Evolutionary conservation across 1,140 invertebrate genomes (phyloP).

Genomic region (Magallana angulata): DNA sequence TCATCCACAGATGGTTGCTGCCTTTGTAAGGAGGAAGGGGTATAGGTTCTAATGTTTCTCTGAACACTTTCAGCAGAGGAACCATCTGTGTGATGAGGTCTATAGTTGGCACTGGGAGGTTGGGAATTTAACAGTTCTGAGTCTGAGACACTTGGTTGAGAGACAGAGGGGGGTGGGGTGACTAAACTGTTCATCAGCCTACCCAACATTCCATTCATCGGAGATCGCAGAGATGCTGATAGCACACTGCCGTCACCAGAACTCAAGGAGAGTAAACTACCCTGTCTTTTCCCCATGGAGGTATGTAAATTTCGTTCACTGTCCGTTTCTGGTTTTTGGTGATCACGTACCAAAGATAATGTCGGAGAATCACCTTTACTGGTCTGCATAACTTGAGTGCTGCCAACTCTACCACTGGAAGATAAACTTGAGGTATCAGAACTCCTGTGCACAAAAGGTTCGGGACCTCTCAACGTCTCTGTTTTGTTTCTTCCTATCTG

Average conservation of each 20-base stretch:
- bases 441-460: not conserved
- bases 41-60: not conserved
- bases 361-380: not conserved
- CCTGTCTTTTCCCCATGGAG: not conserved
- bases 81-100: constrained; percentile 12
- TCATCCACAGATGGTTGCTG: not conserved
- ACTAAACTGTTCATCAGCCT: constrained; percentile 15
- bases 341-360: not conserved
- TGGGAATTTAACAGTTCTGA: constrained; percentile 28
- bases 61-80: constrained; percentile 32
- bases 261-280: not conserved
- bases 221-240: not conserved
- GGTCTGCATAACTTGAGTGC: not conserved
- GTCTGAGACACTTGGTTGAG: constrained; percentile 24
- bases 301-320: not conserved
- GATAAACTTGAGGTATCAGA: not conserved
- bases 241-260: not conserved
- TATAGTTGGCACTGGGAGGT: not conserved
- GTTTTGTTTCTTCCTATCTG: constrained; percentile 2
- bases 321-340: not conserved
- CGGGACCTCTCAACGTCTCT: not conserved
- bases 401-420: not conserved
- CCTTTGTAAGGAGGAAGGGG: constrained; percentile 1
- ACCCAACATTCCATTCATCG: constrained; percentile 11
- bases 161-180: not conserved